Conservation (phyloP, 2,113 vertebrate species). For the Enhydra lutris region DNA sequence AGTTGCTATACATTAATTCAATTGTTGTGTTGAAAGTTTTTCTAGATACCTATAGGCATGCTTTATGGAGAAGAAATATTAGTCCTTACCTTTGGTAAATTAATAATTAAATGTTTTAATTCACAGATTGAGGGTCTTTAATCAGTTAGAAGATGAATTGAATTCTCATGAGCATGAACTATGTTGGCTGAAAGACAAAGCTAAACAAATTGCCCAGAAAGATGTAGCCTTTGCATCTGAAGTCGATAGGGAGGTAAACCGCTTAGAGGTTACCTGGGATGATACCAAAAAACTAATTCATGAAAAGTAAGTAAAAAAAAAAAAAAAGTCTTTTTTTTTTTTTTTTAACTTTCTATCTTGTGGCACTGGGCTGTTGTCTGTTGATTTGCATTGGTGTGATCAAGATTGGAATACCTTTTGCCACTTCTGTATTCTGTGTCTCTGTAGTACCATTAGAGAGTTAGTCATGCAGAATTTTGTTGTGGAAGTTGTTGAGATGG, state of each 20-base stretch:
- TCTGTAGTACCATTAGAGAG: background rate
- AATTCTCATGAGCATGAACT: constrained; percentile 93
- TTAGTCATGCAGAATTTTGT: background rate
- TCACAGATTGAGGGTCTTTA: constrained; percentile 90
- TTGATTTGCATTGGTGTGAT: background rate
- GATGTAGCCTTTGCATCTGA: constrained; percentile 88
- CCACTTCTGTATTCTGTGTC: background rate
- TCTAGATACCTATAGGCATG: background rate
- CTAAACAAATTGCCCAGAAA: constrained; percentile 91
- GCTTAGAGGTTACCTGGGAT: constrained; percentile 89
- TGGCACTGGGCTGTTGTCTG: background rate
- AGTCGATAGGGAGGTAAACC: constrained; percentile 86
- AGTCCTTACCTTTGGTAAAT: background rate
- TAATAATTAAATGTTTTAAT: constrained; percentile 47
- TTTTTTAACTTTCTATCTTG: background rate
- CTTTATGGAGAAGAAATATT: background rate
- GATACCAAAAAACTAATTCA: constrained; percentile 87
- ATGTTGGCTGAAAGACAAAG: constrained; percentile 94
- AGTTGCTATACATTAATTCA: background rate
- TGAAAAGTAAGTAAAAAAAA: constrained; percentile 85
- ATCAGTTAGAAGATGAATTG: constrained; percentile 94
- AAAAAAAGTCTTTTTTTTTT: background rate
- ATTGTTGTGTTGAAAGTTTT: background rate
- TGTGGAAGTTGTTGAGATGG: background rate
- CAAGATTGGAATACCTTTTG: background rate